phyloP scores from a whole-genome alignment of 2,113 vertebrate genomes.

The Psittacara wagleri region DNA sequence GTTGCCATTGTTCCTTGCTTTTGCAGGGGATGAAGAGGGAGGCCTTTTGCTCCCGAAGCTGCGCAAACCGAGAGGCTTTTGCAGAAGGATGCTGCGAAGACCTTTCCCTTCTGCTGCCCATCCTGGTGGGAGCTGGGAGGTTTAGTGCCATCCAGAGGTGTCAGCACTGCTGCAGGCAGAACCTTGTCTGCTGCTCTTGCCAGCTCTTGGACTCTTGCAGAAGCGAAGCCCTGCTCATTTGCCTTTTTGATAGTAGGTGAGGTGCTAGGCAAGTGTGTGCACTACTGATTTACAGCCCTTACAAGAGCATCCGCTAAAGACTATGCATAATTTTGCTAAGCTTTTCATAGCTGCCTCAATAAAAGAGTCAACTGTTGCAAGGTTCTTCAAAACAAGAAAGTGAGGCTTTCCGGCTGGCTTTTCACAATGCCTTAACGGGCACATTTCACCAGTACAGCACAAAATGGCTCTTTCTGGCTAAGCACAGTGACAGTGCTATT shows the following conservation, averaged over 20 bases:
- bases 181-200: neutral
- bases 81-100: neutral
- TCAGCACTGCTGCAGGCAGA: neutral
- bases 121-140: neutral
- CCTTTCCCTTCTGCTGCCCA: neutral
- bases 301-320: neutral
- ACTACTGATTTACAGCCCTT: neutral
- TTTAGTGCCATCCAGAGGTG: rapidly evolving
- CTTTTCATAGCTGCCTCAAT: neutral
- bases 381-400: neutral
- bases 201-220: rapidly evolving
- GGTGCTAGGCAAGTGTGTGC: neutral
- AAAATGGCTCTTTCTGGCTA: neutral
- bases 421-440: neutral
- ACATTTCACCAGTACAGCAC: neutral
- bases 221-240: neutral
- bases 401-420: neutral
- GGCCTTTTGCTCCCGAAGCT: neutral
- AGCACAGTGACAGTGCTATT: neutral
- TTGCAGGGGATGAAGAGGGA: neutral
- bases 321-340: neutral
- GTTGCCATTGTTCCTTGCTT: neutral
- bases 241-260: neutral
- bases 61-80: neutral
- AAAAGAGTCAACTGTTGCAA: neutral